Conservation (phyloP, 2,888 invertebrate species). For the Pycnomerus fuliginosus region DNA sequence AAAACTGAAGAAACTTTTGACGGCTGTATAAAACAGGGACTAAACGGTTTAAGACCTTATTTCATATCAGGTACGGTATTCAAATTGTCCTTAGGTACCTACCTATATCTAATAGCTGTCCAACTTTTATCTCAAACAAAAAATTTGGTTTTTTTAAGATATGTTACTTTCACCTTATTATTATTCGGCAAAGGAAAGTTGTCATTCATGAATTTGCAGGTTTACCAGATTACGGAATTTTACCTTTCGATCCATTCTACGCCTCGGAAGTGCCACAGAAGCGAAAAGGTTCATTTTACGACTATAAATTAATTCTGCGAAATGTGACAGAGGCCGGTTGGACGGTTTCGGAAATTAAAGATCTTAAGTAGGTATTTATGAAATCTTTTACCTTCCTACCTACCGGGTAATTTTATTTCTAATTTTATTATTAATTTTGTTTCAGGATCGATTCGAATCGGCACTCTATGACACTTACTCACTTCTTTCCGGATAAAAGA, state of each 20-base stretch:
- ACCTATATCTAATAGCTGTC: too few relatives aligned
- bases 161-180: background rate
- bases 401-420: slow-evolving; percentile 1
- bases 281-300: slow-evolving; percentile 63
- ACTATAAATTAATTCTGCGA: slow-evolving; percentile 69
- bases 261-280: slow-evolving; percentile 65
- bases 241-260: slow-evolving; percentile 77
- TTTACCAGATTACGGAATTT: slow-evolving; percentile 69
- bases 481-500: slow-evolving; percentile 80
- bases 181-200: background rate
- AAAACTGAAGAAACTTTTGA: slow-evolving; percentile 66
- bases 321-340: slow-evolving; percentile 78
- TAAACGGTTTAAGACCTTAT: slow-evolving; percentile 70
- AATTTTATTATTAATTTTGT: slow-evolving; percentile 1
- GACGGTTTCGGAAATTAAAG: slow-evolving; percentile 73
- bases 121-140: too few relatives aligned
- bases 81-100: too few relatives aligned
- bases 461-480: slow-evolving; percentile 70
- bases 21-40: slow-evolving; percentile 67
- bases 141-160: too few relatives aligned
- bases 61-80: slow-evolving; percentile 74
- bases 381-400: slow-evolving; percentile 4
- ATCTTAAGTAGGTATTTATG: slow-evolving; percentile 61
- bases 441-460: slow-evolving; percentile 57
- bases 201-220: slow-evolving; percentile 54